phyloP scores from a whole-genome alignment of 2,797 vertebrate species.

The Acanthurus lineatus region DNA sequence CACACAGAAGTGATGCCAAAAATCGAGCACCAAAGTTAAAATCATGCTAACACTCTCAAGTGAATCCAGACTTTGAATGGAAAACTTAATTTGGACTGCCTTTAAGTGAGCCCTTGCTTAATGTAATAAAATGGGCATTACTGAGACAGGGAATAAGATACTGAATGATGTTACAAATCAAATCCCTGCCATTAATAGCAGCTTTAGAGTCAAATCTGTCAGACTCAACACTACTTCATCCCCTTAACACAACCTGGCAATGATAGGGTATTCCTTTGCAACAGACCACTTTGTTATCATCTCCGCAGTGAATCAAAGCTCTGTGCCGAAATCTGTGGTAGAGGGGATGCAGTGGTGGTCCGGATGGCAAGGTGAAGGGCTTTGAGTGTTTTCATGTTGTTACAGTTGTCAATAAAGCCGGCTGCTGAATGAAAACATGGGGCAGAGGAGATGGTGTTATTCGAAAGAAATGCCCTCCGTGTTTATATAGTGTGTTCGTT shows the following conservation, averaged over 20 bases:
- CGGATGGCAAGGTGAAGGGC: slow-evolving; percentile 51
- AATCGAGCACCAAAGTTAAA: too few relatives aligned
- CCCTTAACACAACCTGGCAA: slow-evolving; percentile 16
- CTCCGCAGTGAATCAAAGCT: slow-evolving; percentile 48
- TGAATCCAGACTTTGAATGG: not conserved
- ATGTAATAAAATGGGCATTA: slow-evolving; percentile 10
- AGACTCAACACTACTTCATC: slow-evolving; percentile 17
- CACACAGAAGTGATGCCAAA: too few relatives aligned
- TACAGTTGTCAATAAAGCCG: slow-evolving; percentile 33
- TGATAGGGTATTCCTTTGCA: slow-evolving; percentile 44
- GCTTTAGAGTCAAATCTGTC: slow-evolving; percentile 27
- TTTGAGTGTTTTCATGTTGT: slow-evolving; percentile 49
- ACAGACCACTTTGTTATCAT: slow-evolving; percentile 48
- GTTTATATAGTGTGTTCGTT: slow-evolving; percentile 31
- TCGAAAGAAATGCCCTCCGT: slow-evolving; percentile 39
- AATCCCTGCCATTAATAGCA: slow-evolving; percentile 27
- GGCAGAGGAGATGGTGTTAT: slow-evolving; percentile 25
- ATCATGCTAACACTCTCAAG: too few relatives aligned
- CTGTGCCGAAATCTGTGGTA: slow-evolving; percentile 24
- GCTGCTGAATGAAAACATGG: slow-evolving; percentile 35
- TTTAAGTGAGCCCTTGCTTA: not conserved
- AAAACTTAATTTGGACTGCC: slow-evolving; percentile 25
- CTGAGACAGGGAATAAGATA: not conserved
- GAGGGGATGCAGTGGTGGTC: slow-evolving; percentile 31
- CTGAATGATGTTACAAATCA: slow-evolving; percentile 37